Percentiles rank a stretch among this genome's conserved stretches.
phyloP scores from a whole-genome alignment of 2,888 invertebrate species.

The Andrena fulva region DNA sequence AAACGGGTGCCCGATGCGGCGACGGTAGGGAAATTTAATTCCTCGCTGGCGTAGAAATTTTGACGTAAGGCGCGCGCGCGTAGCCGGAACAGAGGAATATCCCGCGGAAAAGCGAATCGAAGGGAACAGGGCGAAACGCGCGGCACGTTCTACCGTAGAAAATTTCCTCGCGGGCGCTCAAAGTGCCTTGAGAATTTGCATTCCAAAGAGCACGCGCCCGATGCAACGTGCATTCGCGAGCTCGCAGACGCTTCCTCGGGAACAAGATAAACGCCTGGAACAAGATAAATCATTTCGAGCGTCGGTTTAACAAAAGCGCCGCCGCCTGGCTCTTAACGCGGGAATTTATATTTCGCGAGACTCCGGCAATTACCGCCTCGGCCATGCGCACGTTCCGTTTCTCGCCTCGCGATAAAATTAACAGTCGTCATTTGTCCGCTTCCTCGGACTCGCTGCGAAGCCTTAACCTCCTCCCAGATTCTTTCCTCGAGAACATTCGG shows the following conservation, averaged over 20 bases:
- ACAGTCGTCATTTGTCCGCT: not conserved
- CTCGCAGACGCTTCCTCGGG: constrained; percentile 16
- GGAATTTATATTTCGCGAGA: constrained; percentile 14
- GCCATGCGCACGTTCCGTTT: not conserved
- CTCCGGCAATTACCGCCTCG: not conserved
- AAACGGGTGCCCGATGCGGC: no score
- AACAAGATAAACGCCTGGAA: constrained; percentile 30
- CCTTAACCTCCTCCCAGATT: not conserved
- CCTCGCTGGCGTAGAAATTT: not conserved
- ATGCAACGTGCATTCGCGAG: constrained; percentile 41
- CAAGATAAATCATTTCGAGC: constrained; percentile 42
- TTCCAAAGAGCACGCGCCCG: constrained; percentile 43
- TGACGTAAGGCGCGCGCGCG: not conserved
- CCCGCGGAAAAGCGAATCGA: constrained; percentile 22
- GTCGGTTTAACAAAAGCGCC: constrained; percentile 28
- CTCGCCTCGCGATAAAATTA: constrained; percentile 2
- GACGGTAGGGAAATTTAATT: not conserved
- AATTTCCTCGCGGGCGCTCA: constrained; percentile 41
- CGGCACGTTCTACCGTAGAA: constrained; percentile 39
- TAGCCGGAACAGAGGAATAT: not conserved
- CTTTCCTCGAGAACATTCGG: not conserved
- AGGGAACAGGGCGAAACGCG: constrained; percentile 23
- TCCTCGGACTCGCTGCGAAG: not conserved
- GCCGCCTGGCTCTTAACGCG: constrained; percentile 12
- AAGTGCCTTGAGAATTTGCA: constrained; percentile 45